A percentile compares a stretch with the other conserved stretches of the same genome.
phyloP scores from a whole-genome alignment of 2,888 invertebrate genomes.

The Callosobruchus maculatus region DNA sequence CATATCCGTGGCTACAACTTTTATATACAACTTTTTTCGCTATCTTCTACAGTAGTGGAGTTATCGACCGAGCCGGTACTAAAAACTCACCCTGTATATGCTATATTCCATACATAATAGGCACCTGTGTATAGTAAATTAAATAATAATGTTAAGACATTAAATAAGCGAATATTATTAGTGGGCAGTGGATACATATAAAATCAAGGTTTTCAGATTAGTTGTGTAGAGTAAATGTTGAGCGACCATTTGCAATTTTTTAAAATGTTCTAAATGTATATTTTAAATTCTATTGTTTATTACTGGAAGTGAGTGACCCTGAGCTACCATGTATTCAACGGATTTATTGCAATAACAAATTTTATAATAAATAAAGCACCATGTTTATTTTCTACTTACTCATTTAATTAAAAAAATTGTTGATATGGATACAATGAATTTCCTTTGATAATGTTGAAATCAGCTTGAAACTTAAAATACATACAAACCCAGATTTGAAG shows the following conservation, averaged over 20 bases:
- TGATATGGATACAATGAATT: background rate
- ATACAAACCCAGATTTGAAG: background rate
- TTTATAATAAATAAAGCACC: slow-evolving; percentile 9
- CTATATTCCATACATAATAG: no score
- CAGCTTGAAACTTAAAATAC: background rate
- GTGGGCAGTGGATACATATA: background rate
- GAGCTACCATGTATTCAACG: slow-evolving; percentile 44
- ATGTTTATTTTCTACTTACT: slow-evolving; percentile 6
- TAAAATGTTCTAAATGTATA: background rate
- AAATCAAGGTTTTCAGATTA: background rate
- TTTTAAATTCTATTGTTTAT: slow-evolving; percentile 43
- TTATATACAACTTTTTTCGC: no score
- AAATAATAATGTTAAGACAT: no score
- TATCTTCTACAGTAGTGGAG: no score
- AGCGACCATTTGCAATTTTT: background rate
- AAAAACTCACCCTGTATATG: no score
- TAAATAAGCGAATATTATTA: no score
- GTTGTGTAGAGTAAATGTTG: background rate
- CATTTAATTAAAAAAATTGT: background rate
- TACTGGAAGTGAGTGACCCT: slow-evolving; percentile 51
- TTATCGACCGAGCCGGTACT: no score
- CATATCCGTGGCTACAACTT: no score
- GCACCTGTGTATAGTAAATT: no score
- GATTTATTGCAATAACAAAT: background rate
- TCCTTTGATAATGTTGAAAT: background rate